Percentiles rank a stretch among this genome's conserved stretches.
phyloP scores from a whole-genome alignment of 2,113 vertebrate species.

The Plestiodon gilberti region DNA sequence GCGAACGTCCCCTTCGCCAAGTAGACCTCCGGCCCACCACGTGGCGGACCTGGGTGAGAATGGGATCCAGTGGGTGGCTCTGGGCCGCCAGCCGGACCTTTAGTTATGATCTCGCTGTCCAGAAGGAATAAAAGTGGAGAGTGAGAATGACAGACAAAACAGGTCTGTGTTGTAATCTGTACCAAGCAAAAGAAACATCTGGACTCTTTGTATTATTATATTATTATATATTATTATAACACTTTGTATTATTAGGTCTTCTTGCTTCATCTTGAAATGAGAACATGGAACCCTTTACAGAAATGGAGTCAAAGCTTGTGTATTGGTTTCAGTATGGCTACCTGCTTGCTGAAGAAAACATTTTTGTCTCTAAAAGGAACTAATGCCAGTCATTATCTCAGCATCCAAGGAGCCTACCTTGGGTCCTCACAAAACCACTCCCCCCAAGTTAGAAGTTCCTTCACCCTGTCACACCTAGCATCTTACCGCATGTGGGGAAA shows the following conservation, averaged over 20 bases:
- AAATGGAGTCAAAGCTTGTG: slow-evolving; percentile 15
- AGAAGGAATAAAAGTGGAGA: slow-evolving; percentile 16
- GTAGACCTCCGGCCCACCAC: too few species aligned
- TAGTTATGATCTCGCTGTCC: too few species aligned
- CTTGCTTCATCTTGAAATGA: neutral
- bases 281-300: neutral
- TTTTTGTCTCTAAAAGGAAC: neutral
- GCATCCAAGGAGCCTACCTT: neutral
- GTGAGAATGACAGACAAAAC: slow-evolving; percentile 12
- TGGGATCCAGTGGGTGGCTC: too few species aligned
- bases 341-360: neutral
- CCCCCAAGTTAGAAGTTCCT: neutral
- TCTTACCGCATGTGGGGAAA: neutral
- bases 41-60: too few species aligned
- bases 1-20: too few species aligned
- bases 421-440: neutral
- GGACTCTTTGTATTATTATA: neutral
- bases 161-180: neutral
- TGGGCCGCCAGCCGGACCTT: too few species aligned
- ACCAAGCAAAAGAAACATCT: slow-evolving; percentile 9
- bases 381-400: neutral
- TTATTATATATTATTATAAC: neutral
- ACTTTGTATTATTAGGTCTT: neutral
- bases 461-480: neutral
- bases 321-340: neutral